Evolutionary conservation across 2,888 invertebrate species (phyloP), one percentile per base, ranked within the genome.

Genomic region (Hecatera dysodea): DNA sequence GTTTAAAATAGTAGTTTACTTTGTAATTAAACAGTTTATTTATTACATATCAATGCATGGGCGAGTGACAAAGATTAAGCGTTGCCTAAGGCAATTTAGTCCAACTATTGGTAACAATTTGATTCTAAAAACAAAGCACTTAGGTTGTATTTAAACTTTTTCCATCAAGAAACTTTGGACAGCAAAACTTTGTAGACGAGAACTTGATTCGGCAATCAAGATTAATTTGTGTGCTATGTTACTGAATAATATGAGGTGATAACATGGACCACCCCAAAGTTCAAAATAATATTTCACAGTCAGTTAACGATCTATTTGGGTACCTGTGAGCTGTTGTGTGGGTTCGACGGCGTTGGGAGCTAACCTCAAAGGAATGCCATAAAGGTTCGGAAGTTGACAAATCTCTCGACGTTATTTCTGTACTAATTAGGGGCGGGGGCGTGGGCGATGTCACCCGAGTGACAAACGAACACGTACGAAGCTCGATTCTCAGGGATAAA

Each of bases 361-460:
- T 78, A 84, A 86, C 89, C 92, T 94, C 93, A 93, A 94, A 94
- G 93, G 94, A 94, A 94, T 93, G 92, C 91, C 91, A 88, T 91
- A 90, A 91, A 91, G 88, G 92, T 90, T 94, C 91, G 94, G 95
- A 95, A 95, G 95, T 95, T 95, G 95, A 96, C 95, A 95, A 95
- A 96, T 95, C 92, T 92, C 87, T 86, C 80, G 79, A 87, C 89
- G 94, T 95, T 95, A 96, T 96, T 96, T 94, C 91, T 93, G 95
- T 94, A 95, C 95, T 95, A 96, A 96, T 96, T 95, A 95, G 95
- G 92, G 88, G 87, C 87, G 87, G 88, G 87, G 90, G 91, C 90
- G 93, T 92, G 90, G 92, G 92, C 90, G 91, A 85, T 82, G 89
- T 90, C 90, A 88, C 86, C 86, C 86, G 86, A 87, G 85, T 92